Percentiles rank a stretch among this genome's conserved stretches.
Conservation (phyloP, 2,888 invertebrate species). For the Nebria brevicollis region DNA sequence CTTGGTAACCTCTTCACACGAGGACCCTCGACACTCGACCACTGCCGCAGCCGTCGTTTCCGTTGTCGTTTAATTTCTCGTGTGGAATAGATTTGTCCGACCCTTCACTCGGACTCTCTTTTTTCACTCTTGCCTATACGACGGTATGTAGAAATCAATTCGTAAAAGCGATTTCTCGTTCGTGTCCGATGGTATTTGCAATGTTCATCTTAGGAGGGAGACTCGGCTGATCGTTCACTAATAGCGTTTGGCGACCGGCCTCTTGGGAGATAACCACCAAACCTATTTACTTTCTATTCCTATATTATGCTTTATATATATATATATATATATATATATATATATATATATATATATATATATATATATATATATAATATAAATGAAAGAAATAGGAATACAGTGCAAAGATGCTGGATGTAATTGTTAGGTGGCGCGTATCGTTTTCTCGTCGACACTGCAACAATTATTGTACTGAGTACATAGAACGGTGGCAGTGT, state of each 20-base stretch:
- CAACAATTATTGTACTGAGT: constrained; percentile 5
- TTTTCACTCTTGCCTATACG: constrained; percentile 9
- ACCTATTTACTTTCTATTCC: not conserved
- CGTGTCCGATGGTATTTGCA: constrained; percentile 37
- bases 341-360: too few relatives aligned
- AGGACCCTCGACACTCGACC: constrained; percentile 16
- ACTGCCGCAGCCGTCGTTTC: constrained; percentile 18
- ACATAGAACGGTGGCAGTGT: constrained; percentile 4
- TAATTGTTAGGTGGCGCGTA: not conserved
- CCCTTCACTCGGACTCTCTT: constrained; percentile 31
- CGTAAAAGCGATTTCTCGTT: constrained; percentile 33
- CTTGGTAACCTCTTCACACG: constrained; percentile 25
- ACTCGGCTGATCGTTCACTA: not conserved
- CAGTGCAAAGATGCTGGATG: not conserved
- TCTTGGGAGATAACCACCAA: not conserved
- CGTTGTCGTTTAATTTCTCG: constrained; percentile 40
- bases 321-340: too few relatives aligned
- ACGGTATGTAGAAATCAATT: constrained; percentile 43
- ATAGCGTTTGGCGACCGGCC: not conserved
- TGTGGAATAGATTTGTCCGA: constrained; percentile 44
- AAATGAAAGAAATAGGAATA: not conserved
- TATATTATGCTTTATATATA: too few relatives aligned
- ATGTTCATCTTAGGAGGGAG: constrained; percentile 27
- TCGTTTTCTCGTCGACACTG: constrained; percentile 8
- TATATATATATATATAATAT: not conserved